Base-by-base conservation (phyloP, 1,140 invertebrate genomes). In the Eumaeus atala region DNA sequence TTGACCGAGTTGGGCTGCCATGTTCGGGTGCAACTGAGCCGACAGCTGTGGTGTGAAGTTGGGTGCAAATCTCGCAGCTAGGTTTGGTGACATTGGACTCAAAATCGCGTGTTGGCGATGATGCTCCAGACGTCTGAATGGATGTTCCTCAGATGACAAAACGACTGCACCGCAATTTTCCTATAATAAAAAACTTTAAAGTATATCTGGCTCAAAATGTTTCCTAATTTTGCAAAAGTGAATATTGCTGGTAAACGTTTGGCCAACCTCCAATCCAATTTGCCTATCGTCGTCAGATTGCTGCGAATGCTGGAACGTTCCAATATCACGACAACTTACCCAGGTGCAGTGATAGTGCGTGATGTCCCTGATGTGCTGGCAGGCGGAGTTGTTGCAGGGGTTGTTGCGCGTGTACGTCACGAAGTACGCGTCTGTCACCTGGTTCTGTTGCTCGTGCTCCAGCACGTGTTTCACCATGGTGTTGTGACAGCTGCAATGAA, bases 311-410 rank as follows among this genome's bases (percentile, higher is more conserved):
- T n/a, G n/a, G n/a, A n/a, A n/a, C n/a, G n/a, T n/a, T n/a, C n/a
- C n/a, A n/a, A n/a, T n/a, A n/a, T n/a, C n/a, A n/a, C n/a, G n/a
- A n/a, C n/a, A n/a, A 59, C 84, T 86, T 83, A 92, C 90, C 92
- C 93, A 94, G 67, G 91, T 93, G 79, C 94, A 97, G 77, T 97
- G 96, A 74, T 93, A 97, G 72, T 97, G 96, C 51, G 93, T 93
- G 61, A 95, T 93, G 58, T 93, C 93, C 53, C 91, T 89, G 38
- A 92, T 91, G 72, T 94, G 94, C 18, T 93, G 92, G 84, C 95
- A 97, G 40, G 89, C 90, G 1, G 92, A 91, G 55, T 92, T 91
- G 58, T 90, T 90, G 42, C 91, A 90, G 0, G 91, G 91, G 54
- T 92, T 92, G 58, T 91, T 81, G 0, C 84, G 72, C 0, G 88